Evolutionary conservation across 2,888 invertebrate genomes (phyloP), one percentile per base, ranked within the genome.

Genomic region (Caenorhabditis sp.): DNA sequence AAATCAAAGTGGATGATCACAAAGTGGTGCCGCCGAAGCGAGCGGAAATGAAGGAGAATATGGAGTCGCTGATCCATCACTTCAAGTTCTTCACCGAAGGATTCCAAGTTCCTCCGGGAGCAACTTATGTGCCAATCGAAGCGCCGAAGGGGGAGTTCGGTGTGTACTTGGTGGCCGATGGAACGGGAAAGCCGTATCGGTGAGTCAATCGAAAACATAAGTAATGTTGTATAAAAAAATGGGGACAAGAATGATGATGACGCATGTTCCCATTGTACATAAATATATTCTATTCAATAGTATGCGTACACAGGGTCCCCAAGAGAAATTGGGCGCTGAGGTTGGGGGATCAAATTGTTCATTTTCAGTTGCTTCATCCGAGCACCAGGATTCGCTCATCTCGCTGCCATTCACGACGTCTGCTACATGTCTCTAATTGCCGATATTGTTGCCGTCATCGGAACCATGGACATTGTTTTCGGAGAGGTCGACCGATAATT

Each of bases 1-100:
- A 88, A 58, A 81, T 88, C 46, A 86, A 86, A 72, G 82, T 94
- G 0, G 99, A 99, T 89, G 99, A 99, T 90, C 93, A 94, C 43
- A 99, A 99, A 90, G 92, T 99, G 1, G 93, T 94, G 0, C 94
- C 96, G 5, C 99, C 99, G 0, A 93, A 93, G 27, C 92, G 99
- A 43, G 92, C 93, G 43, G 98, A 98, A 91, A 99, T 99, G 99
- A 99, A 99, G 91, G 90, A 90, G 27, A 92, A 92, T 0, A 98
- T 98, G 98, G 98, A 98, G 89, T 94, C 97, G 0, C 91, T 98
- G 58, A 98, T 98, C 90, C 98, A 98, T 90, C 98, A 98, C 91
- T 99, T 98, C 91, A 99, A 98, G 91, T 91, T 98, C 81, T 98
- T 94, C 91, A 95, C 95, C 0, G 96, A 98, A 90, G 98, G 98